Conservation (phyloP, 2,888 invertebrate species). For the Sialis lutaria region DNA sequence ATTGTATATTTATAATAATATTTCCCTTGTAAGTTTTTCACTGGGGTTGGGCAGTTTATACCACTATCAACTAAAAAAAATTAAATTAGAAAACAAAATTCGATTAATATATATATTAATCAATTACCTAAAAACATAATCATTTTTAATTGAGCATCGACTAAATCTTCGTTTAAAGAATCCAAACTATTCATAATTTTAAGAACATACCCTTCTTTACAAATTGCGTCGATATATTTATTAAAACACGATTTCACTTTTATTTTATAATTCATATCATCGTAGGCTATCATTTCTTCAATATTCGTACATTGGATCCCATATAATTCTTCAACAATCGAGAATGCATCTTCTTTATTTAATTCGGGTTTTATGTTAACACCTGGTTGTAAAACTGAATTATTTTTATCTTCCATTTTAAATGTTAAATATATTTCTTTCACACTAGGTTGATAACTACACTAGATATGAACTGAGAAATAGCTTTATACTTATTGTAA, state of each 20-base stretch:
- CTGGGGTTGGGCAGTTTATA: constrained; percentile 50
- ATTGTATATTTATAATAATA: constrained; percentile 37
- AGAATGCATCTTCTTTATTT: constrained; percentile 30
- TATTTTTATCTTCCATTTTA: too few relatives aligned
- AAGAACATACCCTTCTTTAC: constrained; percentile 50
- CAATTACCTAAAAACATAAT: constrained; percentile 51
- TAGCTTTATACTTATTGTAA: too few relatives aligned
- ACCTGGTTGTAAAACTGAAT: constrained; percentile 25
- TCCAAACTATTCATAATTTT: constrained; percentile 75
- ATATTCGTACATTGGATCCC: constrained; percentile 39
- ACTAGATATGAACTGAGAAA: too few relatives aligned
- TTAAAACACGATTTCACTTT: constrained; percentile 40
- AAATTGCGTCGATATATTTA: constrained; percentile 34
- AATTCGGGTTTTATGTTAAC: constrained; percentile 37
- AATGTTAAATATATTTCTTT: too few relatives aligned
- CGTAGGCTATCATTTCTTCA: constrained; percentile 52
- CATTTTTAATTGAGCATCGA: constrained; percentile 60
- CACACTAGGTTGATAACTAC: too few relatives aligned
- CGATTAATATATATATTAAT: too few relatives aligned
- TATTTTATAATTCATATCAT: constrained; percentile 60
- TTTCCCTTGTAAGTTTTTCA: constrained; percentile 47
- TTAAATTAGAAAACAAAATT: too few relatives aligned
- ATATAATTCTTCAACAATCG: constrained; percentile 38
- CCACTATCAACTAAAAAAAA: constrained; percentile 32
- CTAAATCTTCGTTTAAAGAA: constrained; percentile 43